Conservation (phyloP, 2,888 invertebrate species). For the Xestia xanthographa region DNA sequence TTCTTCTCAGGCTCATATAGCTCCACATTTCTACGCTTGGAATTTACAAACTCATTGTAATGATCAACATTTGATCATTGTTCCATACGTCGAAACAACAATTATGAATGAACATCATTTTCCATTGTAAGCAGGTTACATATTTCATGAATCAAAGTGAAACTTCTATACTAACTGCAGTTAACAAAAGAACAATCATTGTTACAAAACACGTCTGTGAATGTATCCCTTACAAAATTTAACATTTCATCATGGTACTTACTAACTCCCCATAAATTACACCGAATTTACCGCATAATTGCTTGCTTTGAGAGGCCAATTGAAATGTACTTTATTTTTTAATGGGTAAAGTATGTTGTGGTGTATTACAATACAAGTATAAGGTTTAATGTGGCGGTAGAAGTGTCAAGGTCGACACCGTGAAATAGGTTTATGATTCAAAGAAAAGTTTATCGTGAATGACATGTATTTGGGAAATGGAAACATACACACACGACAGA, state of each 20-base stretch:
- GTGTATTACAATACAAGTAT: slow-evolving; percentile 24
- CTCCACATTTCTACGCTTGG: neutral
- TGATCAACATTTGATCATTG: slow-evolving; percentile 36
- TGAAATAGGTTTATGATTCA: slow-evolving; percentile 22
- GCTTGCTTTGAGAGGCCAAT: neutral
- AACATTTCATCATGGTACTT: slow-evolving; percentile 64
- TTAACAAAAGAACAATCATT: slow-evolving; percentile 68
- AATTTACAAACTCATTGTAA: slow-evolving; percentile 9
- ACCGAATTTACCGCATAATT: slow-evolving; percentile 40
- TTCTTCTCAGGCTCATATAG: neutral
- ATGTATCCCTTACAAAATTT: slow-evolving; percentile 63
- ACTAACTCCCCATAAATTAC: slow-evolving; percentile 25
- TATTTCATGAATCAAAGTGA: slow-evolving; percentile 62
- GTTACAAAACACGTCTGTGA: slow-evolving; percentile 64
- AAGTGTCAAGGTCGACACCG: neutral
- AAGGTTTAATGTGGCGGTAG: slow-evolving; percentile 19
- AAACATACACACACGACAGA: too few relatives aligned
- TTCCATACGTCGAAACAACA: slow-evolving; percentile 33
- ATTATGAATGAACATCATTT: slow-evolving; percentile 52
- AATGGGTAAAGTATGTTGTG: slow-evolving; percentile 14
- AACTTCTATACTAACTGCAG: slow-evolving; percentile 45
- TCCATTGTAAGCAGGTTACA: slow-evolving; percentile 47
- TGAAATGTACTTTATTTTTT: slow-evolving; percentile 33
- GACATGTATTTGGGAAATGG: too few relatives aligned
- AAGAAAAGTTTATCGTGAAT: slow-evolving; percentile 4